Conservation (phyloP, 2,797 vertebrate species). For the Selene dorsalis region DNA sequence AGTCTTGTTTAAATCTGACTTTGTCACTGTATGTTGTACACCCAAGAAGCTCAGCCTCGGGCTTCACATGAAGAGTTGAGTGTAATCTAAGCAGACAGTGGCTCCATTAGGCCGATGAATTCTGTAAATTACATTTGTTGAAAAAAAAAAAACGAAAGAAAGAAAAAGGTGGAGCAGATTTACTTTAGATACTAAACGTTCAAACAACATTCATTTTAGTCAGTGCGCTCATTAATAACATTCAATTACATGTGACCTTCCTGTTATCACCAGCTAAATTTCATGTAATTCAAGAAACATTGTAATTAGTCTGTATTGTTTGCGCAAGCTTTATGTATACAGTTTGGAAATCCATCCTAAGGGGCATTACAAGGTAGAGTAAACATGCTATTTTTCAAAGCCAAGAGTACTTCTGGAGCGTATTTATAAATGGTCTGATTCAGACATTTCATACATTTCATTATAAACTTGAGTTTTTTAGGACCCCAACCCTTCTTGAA, state of each 20-base stretch:
- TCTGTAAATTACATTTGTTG: slow-evolving; percentile 37
- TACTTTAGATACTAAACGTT: slow-evolving; percentile 58
- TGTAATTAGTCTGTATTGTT: slow-evolving; percentile 82
- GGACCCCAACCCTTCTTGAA: slow-evolving; percentile 59
- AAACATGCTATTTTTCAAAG: slow-evolving; percentile 82
- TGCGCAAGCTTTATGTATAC: slow-evolving; percentile 78
- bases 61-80: slow-evolving; percentile 8
- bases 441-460: slow-evolving; percentile 74
- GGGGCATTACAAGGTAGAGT: slow-evolving; percentile 69
- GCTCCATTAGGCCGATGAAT: slow-evolving; percentile 41
- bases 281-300: slow-evolving; percentile 82
- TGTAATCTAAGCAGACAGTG: slow-evolving; percentile 55
- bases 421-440: slow-evolving; percentile 78
- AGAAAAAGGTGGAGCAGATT: slow-evolving; percentile 42
- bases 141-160: slow-evolving; percentile 36
- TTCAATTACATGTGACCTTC: slow-evolving; percentile 81
- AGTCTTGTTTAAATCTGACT: not conserved
- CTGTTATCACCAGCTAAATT: slow-evolving; percentile 81
- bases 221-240: slow-evolving; percentile 80
- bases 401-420: slow-evolving; percentile 64
- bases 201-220: slow-evolving; percentile 76
- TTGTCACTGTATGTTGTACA: not conserved
- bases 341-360: slow-evolving; percentile 80
- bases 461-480: slow-evolving; percentile 68
- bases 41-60: not conserved